Evolutionary conservation across 1,140 invertebrate species (phyloP), one percentile per base, ranked within the genome.

Genomic region (Drosophila kikkawai): DNA sequence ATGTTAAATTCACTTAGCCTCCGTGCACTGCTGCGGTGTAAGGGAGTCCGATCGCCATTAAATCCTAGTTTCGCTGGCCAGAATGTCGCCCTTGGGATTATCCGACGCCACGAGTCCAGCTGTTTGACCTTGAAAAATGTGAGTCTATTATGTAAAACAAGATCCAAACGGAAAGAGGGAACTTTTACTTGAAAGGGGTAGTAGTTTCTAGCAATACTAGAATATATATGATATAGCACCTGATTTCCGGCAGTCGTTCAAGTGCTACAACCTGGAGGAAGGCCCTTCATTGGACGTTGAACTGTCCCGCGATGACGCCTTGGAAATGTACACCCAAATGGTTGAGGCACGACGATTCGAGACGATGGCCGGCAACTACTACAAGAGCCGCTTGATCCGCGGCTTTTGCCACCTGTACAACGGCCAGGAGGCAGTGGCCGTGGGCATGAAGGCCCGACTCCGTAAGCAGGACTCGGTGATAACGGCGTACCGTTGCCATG

Each of bases 351-450:
- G 96, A 3, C 93, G 96, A 34, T 93, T 97, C 93, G 97, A 97
- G 93, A 95, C 95, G 4, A 93, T 95, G 13, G 94, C 96, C 17
- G 95, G 94, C 39, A 95, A 95, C 82, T 91, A 97, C 60, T 97
- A 98, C 86, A 97, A 97, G 92, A 94, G 96, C 71, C 96, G 97
- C 93, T 92, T 94, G 19, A 95, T 97, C 59, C 93, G 97, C 44
- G 97, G 97, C 4, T 97, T 98, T 91, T 97, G 97, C 83, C 97
- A 97, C 93, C 93, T 98, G 8, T 97, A 97, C 85, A 95, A 94
- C n/a, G 96, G 96, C 34, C 96, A 97, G 93, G 96, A 97, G 93
- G 94, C 94, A 0, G 85, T 91, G 45, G 92, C 92, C 22, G 75
- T 79, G 0, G 79, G 96, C 26, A 96, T 96, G 94, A 94, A 94